Conservation (phyloP, 2,113 vertebrate species). For the Hiodon alosoides region DNA sequence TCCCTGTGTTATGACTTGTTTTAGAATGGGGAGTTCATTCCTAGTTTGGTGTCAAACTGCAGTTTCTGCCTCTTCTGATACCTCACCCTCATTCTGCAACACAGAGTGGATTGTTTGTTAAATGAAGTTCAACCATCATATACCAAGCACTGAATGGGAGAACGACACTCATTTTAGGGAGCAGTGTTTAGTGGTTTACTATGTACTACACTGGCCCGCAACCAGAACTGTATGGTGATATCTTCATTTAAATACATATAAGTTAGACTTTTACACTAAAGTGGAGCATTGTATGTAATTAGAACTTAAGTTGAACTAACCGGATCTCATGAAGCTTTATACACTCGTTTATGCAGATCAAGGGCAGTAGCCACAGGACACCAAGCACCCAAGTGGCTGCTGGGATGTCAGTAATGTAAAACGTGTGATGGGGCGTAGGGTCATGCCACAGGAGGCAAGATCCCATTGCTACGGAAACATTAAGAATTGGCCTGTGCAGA, state of each 20-base stretch:
- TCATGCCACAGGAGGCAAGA: slow-evolving; percentile 26
- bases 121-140: not conserved
- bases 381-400: slow-evolving; percentile 36
- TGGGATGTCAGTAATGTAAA: slow-evolving; percentile 30
- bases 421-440: slow-evolving; percentile 15
- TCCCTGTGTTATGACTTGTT: not conserved
- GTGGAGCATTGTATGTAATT: too few relatives aligned
- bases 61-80: slow-evolving; percentile 40
- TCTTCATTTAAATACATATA: too few relatives aligned
- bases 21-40: slow-evolving; percentile 41
- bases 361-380: slow-evolving; percentile 33
- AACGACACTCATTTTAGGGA: not conserved
- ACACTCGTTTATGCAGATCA: slow-evolving; percentile 36
- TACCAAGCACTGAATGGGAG: not conserved
- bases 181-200: too few relatives aligned
- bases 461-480: slow-evolving; percentile 21
- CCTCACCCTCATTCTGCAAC: slow-evolving; percentile 35
- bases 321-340: slow-evolving; percentile 40
- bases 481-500: slow-evolving; percentile 27
- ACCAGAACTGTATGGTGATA: too few relatives aligned
- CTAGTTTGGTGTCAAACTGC: slow-evolving; percentile 42
- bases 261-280: too few relatives aligned
- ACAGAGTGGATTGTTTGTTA: slow-evolving; percentile 5
- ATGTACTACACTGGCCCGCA: too few relatives aligned
- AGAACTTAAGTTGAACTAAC: slow-evolving; percentile 1